Evolutionary conservation across 2,888 invertebrate species (phyloP), one percentile per base, ranked within the genome.

Genomic region (Morpho helenor): DNA sequence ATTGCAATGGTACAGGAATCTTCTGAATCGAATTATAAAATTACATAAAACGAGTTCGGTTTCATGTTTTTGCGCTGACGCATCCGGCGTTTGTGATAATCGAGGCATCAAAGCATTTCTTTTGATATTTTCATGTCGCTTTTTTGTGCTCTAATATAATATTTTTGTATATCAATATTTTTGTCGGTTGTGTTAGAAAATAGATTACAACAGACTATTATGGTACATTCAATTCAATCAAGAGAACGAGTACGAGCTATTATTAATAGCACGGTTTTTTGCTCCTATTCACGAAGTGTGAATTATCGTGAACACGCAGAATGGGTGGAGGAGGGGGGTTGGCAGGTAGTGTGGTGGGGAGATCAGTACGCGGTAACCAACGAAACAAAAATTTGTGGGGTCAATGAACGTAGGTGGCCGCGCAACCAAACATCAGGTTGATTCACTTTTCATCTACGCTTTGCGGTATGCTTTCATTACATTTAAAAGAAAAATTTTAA

Each of bases 351-450:
- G 58, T 60, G 67, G 67, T 65, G 73, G 69, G 70, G 70, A 68
- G 69, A 68, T 66, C 68, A 76, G 79, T 79, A 73, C 78, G 72
- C 75, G 72, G 76, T 74, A 79, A 77, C 85, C 82, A 87, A 89
- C 85, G 87, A 88, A 88, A 89, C 87, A 84, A 90, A 90, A 90
- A 91, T 91, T 90, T 84, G 89, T 84, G 82, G 84, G 90, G 86
- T 89, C 83, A 87, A 86, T 78, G 88, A 82, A 84, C 91, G 81
- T 79, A 70, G 83, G 82, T 87, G 85, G 87, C 90, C 89, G 87
- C 85, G 75, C 82, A 77, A 79, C 78, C 73, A 82, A 84, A 81
- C 81, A 79, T 82, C 86, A 87, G 82, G 82, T 87, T 89, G 89
- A 88, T 88, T 90, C 89, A 90, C 89, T 90, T 90, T 90, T 90